Conservation (phyloP, 2,113 vertebrate species). For the Ondatra zibethicus region DNA sequence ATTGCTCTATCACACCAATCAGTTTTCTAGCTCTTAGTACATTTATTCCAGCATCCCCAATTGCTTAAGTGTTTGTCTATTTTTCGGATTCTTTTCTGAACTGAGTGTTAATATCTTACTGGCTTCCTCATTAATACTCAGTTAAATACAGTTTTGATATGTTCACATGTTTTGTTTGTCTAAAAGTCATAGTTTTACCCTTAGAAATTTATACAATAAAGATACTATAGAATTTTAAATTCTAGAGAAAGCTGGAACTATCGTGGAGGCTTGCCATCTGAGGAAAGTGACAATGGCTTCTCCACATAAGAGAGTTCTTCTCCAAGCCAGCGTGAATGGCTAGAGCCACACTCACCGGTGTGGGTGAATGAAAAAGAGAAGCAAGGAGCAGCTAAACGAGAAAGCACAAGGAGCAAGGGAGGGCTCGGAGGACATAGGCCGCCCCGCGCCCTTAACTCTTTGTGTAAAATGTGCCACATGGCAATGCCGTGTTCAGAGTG, state of each 20-base stretch:
- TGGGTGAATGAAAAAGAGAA: neutral
- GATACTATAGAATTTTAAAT: neutral
- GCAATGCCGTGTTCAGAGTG: neutral
- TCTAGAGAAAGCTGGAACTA: neutral
- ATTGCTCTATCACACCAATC: neutral
- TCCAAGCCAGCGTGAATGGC: neutral
- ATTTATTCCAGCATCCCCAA: neutral
- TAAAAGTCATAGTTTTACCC: neutral
- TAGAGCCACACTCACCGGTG: neutral
- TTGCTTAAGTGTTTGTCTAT: neutral
- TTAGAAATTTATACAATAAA: neutral
- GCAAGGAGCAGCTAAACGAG: too few species aligned
- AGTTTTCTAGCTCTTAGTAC: neutral
- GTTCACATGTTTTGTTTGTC: neutral
- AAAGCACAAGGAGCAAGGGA: too few species aligned
- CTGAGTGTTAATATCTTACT: neutral
- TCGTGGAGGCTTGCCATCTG: neutral
- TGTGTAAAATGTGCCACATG: neutral
- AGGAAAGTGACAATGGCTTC: neutral
- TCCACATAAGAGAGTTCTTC: neutral
- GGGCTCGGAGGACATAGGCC: neutral
- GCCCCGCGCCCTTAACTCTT: neutral
- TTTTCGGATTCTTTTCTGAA: neutral
- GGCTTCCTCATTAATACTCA: constrained; percentile 2
- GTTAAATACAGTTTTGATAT: neutral